phyloP scores from a whole-genome alignment of 2,888 invertebrate genomes.

The Diplazon laetatorius region DNA sequence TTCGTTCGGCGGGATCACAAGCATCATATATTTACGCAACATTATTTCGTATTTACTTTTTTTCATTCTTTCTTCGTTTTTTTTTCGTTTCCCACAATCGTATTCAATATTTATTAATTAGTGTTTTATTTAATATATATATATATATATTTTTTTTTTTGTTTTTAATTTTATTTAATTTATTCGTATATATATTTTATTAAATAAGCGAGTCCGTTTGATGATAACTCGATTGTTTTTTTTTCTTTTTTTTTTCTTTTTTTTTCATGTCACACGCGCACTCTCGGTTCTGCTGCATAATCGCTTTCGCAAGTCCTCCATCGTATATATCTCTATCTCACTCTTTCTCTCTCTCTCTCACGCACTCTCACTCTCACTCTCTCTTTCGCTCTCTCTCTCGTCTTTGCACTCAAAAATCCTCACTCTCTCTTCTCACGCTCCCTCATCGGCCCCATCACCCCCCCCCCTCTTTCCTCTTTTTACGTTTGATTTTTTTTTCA shows the following conservation, averaged over 20 bases:
- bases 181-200: constrained; percentile 70
- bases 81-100: neutral
- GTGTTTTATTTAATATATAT: constrained; percentile 54
- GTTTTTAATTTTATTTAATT: too few relatives aligned
- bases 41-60: constrained; percentile 51
- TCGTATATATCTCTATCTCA: constrained; percentile 35
- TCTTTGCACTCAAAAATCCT: neutral
- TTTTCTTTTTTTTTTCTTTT: too few relatives aligned
- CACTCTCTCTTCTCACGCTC: neutral
- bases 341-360: constrained; percentile 43
- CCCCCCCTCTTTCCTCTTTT: neutral
- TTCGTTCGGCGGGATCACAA: constrained; percentile 51
- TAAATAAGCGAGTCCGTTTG: constrained; percentile 79
- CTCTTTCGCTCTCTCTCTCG: constrained; percentile 6
- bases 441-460: too few relatives aligned
- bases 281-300: constrained; percentile 32
- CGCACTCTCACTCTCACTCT: too few relatives aligned
- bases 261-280: constrained; percentile 46
- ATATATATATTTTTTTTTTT: constrained; percentile 73
- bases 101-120: constrained; percentile 56
- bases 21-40: constrained; percentile 50
- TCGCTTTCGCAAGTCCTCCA: constrained; percentile 40
- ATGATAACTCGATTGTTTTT: constrained; percentile 75
- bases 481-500: neutral
- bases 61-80: constrained; percentile 18